These are phyloP conservation scores for Trichechus manatus DNA, from an alignment of 2,113 vertebrate genomes.

Conservation along the genomic window DNA sequence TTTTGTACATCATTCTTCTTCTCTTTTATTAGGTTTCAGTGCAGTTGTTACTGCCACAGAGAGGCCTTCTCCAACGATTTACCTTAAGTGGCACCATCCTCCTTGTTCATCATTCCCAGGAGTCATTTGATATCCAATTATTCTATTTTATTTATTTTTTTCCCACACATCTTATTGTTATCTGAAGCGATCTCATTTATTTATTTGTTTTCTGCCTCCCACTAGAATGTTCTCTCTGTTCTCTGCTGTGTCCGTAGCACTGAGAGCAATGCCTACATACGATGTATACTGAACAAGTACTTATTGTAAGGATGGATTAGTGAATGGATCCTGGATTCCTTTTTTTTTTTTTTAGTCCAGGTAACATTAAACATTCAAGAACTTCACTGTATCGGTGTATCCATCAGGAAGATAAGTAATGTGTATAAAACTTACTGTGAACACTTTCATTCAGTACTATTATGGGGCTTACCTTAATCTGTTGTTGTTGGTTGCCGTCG, in stretches of 20 bases:
- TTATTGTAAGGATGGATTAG: background rate
- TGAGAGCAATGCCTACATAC: background rate
- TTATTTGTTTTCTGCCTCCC: background rate
- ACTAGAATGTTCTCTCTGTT: background rate
- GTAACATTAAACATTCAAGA: background rate
- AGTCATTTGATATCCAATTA: too few species aligned
- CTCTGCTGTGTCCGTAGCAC: background rate
- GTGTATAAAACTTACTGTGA: background rate
- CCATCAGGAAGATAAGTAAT: background rate
- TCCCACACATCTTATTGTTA: too few species aligned
- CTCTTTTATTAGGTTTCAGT: background rate
- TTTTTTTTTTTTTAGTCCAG: background rate
- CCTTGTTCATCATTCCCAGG: background rate
- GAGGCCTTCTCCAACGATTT: background rate
- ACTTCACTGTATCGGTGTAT: background rate
- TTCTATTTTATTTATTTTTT: background rate
- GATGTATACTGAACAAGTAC: background rate
- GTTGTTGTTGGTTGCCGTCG: background rate
- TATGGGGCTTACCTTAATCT: background rate
- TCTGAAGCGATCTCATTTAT: background rate
- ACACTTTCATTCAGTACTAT: too few species aligned
- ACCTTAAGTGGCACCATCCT: background rate
- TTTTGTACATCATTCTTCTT: accelerated
- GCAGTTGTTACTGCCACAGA: background rate
- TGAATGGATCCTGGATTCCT: background rate